A percentile compares a stretch with the other conserved stretches of the same genome.
These are phyloP conservation scores for Pseudochaenichthys georgianus DNA, from an alignment of 2,797 vertebrate genomes.

Conservation along the genomic window DNA sequence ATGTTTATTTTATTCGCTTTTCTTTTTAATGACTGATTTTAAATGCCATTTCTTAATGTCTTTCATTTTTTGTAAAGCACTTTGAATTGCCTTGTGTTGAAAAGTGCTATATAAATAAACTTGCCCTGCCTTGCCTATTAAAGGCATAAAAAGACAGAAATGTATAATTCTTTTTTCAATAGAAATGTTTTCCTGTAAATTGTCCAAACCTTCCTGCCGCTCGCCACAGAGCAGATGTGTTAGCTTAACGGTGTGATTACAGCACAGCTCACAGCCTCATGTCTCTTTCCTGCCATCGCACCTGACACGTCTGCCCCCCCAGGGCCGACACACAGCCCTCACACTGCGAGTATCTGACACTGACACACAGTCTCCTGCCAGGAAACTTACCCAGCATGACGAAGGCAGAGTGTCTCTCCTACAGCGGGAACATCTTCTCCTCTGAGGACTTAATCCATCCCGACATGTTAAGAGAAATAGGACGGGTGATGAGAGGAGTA, in stretches of 20 bases:
- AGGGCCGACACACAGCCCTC: conserved; percentile 8
- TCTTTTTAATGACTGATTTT: too few species aligned
- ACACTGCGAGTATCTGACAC: conserved; percentile 12
- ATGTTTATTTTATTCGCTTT: too few species aligned
- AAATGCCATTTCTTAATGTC: too few species aligned
- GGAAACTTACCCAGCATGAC: background rate
- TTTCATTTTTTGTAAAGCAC: too few species aligned
- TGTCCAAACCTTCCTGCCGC: too few species aligned
- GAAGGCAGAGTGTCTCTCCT: background rate
- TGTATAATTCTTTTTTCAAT: too few species aligned
- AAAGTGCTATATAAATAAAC: too few species aligned
- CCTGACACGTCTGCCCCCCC: conserved; percentile 10
- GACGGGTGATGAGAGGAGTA: conserved; percentile 10
- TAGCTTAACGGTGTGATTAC: conserved; percentile 24
- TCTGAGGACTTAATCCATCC: conserved; percentile 1
- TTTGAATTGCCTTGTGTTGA: too few species aligned
- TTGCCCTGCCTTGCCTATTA: too few species aligned
- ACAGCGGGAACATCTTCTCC: background rate
- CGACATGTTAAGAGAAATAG: background rate
- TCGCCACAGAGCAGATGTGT: background rate
- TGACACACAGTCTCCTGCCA: conserved; percentile 5
- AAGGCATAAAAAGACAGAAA: too few species aligned
- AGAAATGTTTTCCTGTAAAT: too few species aligned
- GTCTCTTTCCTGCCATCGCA: background rate
- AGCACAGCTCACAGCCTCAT: conserved; percentile 1